Percentiles rank a stretch among this genome's conserved stretches.
phyloP scores from a whole-genome alignment of 1,140 invertebrate genomes.

The Drosophila sulfurigaster region DNA sequence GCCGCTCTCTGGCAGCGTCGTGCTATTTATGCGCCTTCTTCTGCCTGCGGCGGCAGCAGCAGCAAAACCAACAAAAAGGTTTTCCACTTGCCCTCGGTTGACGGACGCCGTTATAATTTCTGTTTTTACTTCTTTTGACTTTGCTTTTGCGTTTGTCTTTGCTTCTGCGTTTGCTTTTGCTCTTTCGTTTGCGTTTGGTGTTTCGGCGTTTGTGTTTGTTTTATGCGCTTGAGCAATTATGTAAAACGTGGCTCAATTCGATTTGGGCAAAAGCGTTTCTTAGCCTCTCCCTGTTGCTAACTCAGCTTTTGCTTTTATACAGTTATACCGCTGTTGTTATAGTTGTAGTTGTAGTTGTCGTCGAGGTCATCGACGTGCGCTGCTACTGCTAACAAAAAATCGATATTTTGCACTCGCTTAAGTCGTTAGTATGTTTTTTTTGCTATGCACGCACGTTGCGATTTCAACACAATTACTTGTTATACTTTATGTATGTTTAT shows the following conservation, averaged over 20 bases:
- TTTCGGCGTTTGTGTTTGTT: slow-evolving; percentile 39
- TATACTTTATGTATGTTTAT: slow-evolving; percentile 16
- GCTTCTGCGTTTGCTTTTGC: slow-evolving; percentile 27
- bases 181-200: slow-evolving; percentile 24
- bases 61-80: slow-evolving; percentile 36
- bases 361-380: slow-evolving; percentile 75
- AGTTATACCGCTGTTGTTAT: slow-evolving; percentile 32
- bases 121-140: slow-evolving; percentile 33
- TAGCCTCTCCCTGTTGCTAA: slow-evolving; percentile 27
- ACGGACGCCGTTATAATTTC: slow-evolving; percentile 67
- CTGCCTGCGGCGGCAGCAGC: slow-evolving; percentile 26
- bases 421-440: neutral
- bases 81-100: slow-evolving; percentile 55
- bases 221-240: slow-evolving; percentile 72
- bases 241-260: slow-evolving; percentile 72
- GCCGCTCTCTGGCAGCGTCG: slow-evolving; percentile 48
- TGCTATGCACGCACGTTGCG: slow-evolving; percentile 21
- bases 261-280: slow-evolving; percentile 40
- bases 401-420: slow-evolving; percentile 65
- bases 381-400: slow-evolving; percentile 61
- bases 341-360: slow-evolving; percentile 32
- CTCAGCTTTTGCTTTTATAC: slow-evolving; percentile 40
- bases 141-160: slow-evolving; percentile 15
- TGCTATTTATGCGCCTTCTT: slow-evolving; percentile 51
- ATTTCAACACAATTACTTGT: slow-evolving; percentile 23